phyloP scores from a whole-genome alignment of 2,888 invertebrate genomes.

The Euphydryas editha region DNA sequence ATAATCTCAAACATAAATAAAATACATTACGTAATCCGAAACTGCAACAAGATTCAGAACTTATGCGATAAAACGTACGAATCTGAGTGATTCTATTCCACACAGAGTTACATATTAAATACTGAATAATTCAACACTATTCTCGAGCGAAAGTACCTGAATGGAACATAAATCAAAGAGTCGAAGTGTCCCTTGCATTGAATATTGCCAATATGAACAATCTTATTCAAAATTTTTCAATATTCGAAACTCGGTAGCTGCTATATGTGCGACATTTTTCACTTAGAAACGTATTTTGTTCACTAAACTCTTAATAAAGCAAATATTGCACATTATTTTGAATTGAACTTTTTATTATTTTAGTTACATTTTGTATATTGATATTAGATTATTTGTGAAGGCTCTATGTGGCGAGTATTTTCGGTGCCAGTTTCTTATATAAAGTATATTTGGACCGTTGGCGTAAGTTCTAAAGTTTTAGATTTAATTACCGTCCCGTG shows the following conservation, averaged over 20 bases:
- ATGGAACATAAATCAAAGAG: conserved; percentile 35
- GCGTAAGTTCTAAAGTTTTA: too few relatives aligned
- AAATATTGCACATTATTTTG: not conserved
- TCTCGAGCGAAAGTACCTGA: conserved; percentile 24
- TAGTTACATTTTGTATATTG: not conserved
- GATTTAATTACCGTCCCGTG: too few relatives aligned
- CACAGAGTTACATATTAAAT: conserved; percentile 33
- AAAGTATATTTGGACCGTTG: too few relatives aligned
- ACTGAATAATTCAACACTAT: conserved; percentile 35
- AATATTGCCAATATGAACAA: conserved; percentile 31
- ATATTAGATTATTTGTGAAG: not conserved
- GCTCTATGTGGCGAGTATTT: too few relatives aligned
- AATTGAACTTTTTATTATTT: not conserved
- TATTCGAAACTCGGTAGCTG: conserved; percentile 19
- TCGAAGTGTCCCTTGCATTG: conserved; percentile 28
- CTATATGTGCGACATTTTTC: conserved; percentile 10
- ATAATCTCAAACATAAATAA: not conserved
- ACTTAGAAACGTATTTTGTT: conserved; percentile 7
- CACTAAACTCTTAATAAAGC: conserved; percentile 4
- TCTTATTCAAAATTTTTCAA: conserved; percentile 34
- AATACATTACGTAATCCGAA: not conserved
- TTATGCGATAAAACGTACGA: conserved; percentile 22
- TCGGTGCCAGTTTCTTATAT: too few relatives aligned
- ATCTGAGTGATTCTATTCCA: conserved; percentile 24
- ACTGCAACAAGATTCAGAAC: conserved; percentile 12